These are phyloP conservation scores for Saguinus midas DNA, from an alignment of 2,113 vertebrate genomes.

Conservation along the genomic window DNA sequence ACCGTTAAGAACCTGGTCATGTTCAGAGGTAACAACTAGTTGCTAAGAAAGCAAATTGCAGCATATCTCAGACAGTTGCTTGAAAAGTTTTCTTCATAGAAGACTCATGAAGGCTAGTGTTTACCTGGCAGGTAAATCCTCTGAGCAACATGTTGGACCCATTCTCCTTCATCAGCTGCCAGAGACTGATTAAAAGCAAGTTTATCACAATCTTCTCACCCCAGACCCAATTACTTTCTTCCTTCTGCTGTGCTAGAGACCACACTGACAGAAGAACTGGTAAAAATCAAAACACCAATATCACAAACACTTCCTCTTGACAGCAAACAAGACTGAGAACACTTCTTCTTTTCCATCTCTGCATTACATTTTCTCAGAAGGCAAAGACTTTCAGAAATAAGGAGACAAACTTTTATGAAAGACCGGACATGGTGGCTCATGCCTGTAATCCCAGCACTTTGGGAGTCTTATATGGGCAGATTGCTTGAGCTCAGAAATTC, in stretches of 20 bases:
- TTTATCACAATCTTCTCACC: not conserved
- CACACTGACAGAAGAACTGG: not conserved
- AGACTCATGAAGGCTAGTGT: conserved; percentile 20
- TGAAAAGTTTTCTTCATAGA: conserved; percentile 35
- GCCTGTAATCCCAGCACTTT: no score
- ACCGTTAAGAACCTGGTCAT: conserved; percentile 39
- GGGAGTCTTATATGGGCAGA: no score
- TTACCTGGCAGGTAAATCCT: not conserved
- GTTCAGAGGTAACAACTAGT: conserved; percentile 66
- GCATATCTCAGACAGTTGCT: not conserved
- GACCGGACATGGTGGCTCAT: no score
- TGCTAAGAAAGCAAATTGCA: conserved; percentile 53
- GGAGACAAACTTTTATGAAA: not conserved
- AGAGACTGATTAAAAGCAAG: conserved; percentile 14
- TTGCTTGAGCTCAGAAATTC: no score
- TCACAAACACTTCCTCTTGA: not conserved
- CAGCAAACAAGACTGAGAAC: not conserved
- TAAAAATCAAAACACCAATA: not conserved
- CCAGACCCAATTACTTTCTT: not conserved
- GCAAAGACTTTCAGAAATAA: not conserved
- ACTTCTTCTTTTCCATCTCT: not conserved
- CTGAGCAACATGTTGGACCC: not conserved
- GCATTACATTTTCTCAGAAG: not conserved
- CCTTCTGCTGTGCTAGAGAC: not conserved
- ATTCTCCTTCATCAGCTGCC: not conserved